Conservation (phyloP, 2,888 invertebrate species). For the Pelosia muscerda region DNA sequence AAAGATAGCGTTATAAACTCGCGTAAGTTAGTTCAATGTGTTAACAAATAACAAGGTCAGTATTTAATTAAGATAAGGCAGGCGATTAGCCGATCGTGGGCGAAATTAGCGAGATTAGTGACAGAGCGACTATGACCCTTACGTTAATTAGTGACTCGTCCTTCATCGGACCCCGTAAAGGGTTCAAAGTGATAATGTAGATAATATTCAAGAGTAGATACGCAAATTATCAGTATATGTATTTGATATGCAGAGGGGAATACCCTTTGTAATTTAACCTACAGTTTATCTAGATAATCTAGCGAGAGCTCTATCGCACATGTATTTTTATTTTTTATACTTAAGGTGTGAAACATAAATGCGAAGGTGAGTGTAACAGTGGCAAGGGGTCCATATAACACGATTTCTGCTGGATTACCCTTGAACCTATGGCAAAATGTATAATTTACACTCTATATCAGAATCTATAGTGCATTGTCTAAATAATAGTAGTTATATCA, state of each 20-base stretch:
- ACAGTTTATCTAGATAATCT: background rate
- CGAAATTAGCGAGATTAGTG: constrained; percentile 61
- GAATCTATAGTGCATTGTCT: no score
- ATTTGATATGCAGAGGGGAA: background rate
- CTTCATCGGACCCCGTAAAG: constrained; percentile 9
- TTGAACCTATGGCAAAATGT: no score
- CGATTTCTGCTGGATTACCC: no score
- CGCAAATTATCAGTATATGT: background rate
- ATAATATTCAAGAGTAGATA: background rate
- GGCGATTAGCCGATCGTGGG: constrained; percentile 54
- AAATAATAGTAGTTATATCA: no score
- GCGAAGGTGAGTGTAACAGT: no score
- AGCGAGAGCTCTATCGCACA: no score
- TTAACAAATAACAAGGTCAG: constrained; percentile 45
- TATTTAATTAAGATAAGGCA: constrained; percentile 57
- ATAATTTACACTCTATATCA: no score
- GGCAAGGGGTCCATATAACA: no score
- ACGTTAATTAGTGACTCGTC: constrained; percentile 41
- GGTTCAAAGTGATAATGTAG: constrained; percentile 16
- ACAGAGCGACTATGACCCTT: constrained; percentile 52
- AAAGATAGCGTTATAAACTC: constrained; percentile 7
- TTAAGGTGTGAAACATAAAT: background rate
- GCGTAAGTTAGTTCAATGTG: constrained; percentile 4
- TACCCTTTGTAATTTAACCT: background rate
- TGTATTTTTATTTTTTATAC: background rate